A percentile compares a stretch with the other conserved stretches of the same genome.
Evolutionary conservation across 2,797 vertebrate genomes (phyloP).

Genomic region (Smutsia gigantea): DNA sequence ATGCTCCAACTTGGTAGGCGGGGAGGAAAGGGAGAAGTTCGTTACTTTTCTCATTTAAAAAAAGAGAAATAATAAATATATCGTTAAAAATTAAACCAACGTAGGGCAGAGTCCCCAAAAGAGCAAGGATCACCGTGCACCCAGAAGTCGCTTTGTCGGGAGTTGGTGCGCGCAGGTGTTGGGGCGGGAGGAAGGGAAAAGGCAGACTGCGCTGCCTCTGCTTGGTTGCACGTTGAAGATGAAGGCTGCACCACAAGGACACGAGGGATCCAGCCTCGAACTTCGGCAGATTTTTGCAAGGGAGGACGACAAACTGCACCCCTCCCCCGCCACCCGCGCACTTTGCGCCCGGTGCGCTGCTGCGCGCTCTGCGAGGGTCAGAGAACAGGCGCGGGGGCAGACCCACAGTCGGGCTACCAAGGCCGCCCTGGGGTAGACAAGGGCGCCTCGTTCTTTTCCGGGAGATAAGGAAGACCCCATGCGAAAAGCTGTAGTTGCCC

Average conservation of each 20-base stretch:
- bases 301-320: neutral
- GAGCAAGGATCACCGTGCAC: fast-evolving
- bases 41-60: neutral
- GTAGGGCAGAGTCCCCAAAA: neutral
- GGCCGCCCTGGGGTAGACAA: neutral
- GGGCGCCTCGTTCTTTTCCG: neutral
- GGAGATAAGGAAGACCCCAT: neutral
- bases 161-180: neutral
- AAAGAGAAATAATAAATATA: neutral
- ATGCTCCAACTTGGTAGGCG: neutral
- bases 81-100: too few species aligned
- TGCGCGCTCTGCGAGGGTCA: fast-evolving
- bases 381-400: neutral
- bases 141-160: neutral
- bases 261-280: neutral
- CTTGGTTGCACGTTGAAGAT: neutral
- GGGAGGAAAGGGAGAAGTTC: neutral
- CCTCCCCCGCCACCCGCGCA: neutral
- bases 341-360: fast-evolving
- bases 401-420: neutral
- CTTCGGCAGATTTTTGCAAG: neutral
- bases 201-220: too few species aligned
- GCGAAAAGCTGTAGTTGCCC: conserved; percentile 54
- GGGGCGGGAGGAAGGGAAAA: neutral
- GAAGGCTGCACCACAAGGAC: neutral